Evolutionary conservation across 1,140 invertebrate genomes (phyloP), one percentile per base, ranked within the genome.

Genomic region (Ylistrum balloti): DNA sequence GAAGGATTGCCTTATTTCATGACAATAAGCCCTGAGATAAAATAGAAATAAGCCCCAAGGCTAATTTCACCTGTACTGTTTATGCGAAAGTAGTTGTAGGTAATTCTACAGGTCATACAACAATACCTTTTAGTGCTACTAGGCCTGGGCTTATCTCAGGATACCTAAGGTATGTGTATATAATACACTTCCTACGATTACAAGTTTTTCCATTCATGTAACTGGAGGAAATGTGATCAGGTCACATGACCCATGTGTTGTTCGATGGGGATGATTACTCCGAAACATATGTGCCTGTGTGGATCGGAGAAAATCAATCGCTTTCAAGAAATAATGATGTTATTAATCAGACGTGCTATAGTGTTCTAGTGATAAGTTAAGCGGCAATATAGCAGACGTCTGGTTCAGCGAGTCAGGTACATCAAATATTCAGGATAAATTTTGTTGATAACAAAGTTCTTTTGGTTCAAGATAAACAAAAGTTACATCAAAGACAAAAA

Each of bases 231-330:
- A 74, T 74, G 56, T 28, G 56, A 74, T 74, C 9, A 74, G 17
- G 56, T 74, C 20, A 74, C 56, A 74, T 74, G 56, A 74, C 56
- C 17, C n/a, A n/a, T n/a, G 56, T 74, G 56, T 74, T 74, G 56
- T 74, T n/a, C n/a, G 56, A 74, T n/a, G 56, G 22, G 56, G 56
- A 28, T 28, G 56, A 74, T 74, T 74, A 74, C 22, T 56, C 17
- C 9, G 45, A 11, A 74, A 74, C 56, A 13, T 38, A 74, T 74
- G 56, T 74, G 56, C 28, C 22, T 11, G 5, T 74, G 56, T n/a
- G 22, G 56, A n/a, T 74, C 56, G 28, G 20, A 74, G 56, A 74
- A 74, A 74, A 74, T 74, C 56, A 74, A 74, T 74, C 56, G 22
- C 9, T n/a, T 74, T 74, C 7, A 74, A 74, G 56, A 74, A 74